Evolutionary conservation across 1,140 invertebrate species (phyloP).

Genomic region (Cardiocondyla obscurior): DNA sequence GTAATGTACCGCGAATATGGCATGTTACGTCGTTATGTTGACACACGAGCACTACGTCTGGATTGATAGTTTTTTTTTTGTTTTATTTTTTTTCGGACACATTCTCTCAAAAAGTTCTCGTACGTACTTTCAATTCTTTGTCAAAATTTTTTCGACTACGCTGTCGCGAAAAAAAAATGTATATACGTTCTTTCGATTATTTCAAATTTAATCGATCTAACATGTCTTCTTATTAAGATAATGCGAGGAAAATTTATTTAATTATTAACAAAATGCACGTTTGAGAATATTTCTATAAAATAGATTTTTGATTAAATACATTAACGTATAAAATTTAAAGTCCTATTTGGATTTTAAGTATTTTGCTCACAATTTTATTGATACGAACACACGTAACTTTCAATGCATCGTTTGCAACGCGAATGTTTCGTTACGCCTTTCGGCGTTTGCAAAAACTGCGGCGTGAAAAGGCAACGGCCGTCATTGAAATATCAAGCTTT

Average conservation of each 20-base stretch:
- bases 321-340: neutral
- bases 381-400: neutral
- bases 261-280: neutral
- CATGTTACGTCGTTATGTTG: neutral
- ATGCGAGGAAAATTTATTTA: neutral
- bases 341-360: neutral
- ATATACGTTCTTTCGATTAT: neutral
- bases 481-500: neutral
- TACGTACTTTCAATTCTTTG: neutral
- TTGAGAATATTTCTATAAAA: neutral
- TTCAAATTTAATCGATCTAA: neutral
- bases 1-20: neutral
- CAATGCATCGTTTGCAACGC: neutral
- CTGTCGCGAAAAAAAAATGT: neutral
- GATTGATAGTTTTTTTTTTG: conserved; percentile 12
- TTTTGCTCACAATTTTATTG: neutral
- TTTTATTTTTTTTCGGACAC: neutral
- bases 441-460: neutral
- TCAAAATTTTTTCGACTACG: neutral
- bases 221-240: neutral
- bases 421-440: neutral
- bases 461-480: neutral
- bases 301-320: neutral
- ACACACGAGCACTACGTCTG: neutral
- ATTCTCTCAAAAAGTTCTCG: neutral